phyloP scores from a whole-genome alignment of 2,797 vertebrate genomes.

The Bradypodion ventrale region DNA sequence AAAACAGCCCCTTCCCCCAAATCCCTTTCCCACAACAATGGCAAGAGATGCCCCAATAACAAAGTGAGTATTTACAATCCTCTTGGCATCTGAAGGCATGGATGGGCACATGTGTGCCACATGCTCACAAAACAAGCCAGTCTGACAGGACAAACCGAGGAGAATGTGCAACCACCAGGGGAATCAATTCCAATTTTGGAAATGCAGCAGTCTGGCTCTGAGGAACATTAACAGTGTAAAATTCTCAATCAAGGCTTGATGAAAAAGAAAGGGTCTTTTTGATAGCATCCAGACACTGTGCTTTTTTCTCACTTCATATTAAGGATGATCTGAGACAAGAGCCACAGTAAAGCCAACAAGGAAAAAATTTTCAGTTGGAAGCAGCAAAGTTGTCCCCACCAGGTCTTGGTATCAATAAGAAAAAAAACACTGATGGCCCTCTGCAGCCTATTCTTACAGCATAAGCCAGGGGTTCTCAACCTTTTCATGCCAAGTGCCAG shows the following conservation, averaged over 20 bases:
- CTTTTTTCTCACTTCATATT: neutral
- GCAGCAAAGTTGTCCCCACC: neutral
- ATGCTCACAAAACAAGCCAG: neutral
- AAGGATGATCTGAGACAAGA: neutral
- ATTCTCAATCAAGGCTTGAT: neutral
- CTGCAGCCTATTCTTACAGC: neutral
- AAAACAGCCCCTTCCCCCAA: neutral
- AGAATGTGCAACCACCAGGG: neutral
- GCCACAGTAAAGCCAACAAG: neutral
- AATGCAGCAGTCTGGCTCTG: neutral
- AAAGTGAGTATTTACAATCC: neutral
- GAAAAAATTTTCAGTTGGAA: neutral
- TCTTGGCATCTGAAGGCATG: slow-evolving; percentile 12
- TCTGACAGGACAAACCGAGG: neutral
- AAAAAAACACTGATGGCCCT: neutral
- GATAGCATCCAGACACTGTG: neutral
- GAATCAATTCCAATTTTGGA: neutral
- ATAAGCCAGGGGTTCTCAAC: no score
- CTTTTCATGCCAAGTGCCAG: no score
- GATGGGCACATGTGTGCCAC: slow-evolving; percentile 8
- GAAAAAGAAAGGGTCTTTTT: neutral
- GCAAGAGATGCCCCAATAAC: slow-evolving; percentile 24
- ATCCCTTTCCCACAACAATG: slow-evolving; percentile 4
- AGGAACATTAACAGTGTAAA: neutral
- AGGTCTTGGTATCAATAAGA: neutral